These are phyloP conservation scores for Drosophila prosaltans DNA, from an alignment of 1,140 invertebrate genomes.

Conservation along the genomic window DNA sequence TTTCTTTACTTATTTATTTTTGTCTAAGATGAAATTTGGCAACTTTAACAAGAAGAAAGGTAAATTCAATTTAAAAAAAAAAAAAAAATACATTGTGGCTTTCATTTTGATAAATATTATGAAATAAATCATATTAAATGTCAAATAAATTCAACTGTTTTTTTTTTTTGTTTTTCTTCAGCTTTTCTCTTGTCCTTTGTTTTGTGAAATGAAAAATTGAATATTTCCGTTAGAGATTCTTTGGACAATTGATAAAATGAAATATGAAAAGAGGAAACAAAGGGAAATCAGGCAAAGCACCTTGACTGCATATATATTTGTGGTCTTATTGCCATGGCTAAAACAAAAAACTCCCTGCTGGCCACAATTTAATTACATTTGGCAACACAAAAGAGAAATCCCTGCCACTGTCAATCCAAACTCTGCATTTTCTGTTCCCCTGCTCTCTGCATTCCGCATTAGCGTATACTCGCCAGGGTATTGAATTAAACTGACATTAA, in stretches of 20 bases:
- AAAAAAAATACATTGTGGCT: neutral
- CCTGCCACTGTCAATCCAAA: neutral
- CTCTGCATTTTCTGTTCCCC: neutral
- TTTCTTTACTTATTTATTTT: no score
- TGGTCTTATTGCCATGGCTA: constrained; percentile 4
- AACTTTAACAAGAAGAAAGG: no score
- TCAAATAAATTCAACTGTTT: neutral
- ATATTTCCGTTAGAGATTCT: constrained; percentile 57
- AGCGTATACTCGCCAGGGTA: constrained; percentile 55
- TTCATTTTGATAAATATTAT: neutral
- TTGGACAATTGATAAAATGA: neutral
- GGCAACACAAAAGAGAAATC: constrained; percentile 45
- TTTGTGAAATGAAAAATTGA: constrained; percentile 45
- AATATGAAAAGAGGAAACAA: constrained; percentile 14
- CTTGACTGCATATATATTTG: neutral
- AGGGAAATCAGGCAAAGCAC: constrained; percentile 12
- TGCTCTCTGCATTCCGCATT: constrained; percentile 42
- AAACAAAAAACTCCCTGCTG: constrained; percentile 40
- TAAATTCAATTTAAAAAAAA: neutral
- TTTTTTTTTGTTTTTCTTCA: neutral
- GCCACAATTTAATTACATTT: constrained; percentile 80
- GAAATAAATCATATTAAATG: constrained; percentile 1
- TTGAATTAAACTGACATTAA: constrained; percentile 81
- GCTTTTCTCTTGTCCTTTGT: constrained; percentile 3
- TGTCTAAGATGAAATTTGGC: no score